Base-by-base conservation (phyloP, 2,113 vertebrate species). In the Megaceryle torquata region DNA sequence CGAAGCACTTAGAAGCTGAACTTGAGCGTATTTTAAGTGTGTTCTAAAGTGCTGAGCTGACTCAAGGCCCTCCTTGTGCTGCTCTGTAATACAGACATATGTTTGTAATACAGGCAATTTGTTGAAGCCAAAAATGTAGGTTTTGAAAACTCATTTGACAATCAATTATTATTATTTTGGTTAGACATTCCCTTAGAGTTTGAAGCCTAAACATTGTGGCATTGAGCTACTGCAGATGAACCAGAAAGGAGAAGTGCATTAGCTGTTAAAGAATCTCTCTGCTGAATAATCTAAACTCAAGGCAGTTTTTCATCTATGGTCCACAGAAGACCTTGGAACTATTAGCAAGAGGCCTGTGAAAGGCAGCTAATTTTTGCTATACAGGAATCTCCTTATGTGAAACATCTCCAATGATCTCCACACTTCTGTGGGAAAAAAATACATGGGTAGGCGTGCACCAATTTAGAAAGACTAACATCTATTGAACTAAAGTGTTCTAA, bases 161-260 rank as follows among this genome's bases (percentile, higher is more conserved):
- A 96, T 91, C 76, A 88, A 91, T 92, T 95, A 88, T 84, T 96
- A 83, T 67, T 97, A 94, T 94, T 96, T 96, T 96, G 82, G 86
- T 95, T 95, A 93, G 65, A 95, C 82, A 93, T 88, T 95, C 71
- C 75, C 85, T 88, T 75, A 25, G 71, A 82, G 43, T 81, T 59
- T 37, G 2, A 89, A 96, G 79, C 63, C 76, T 91, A 93, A 96
- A 94, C 77, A 91, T 93, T 84, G 74, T 92, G 89, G 93, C 93
- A 88, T 43, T 96, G 90, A 96, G 82, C 60, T 90, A 91, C 70
- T 68, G 72, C 91, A 95, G 86, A 95, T 88, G 93, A 95, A 86
- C 88, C 76, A 96, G 85, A 94, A 95, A 91, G 81, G 75, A 88
- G 88, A 91, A 86, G 35, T 74, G n/a, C 37, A 91, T 88, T 93